Evolutionary conservation across 2,113 vertebrate species (phyloP).

Genomic region (Oncorhynchus gorbuscha): DNA sequence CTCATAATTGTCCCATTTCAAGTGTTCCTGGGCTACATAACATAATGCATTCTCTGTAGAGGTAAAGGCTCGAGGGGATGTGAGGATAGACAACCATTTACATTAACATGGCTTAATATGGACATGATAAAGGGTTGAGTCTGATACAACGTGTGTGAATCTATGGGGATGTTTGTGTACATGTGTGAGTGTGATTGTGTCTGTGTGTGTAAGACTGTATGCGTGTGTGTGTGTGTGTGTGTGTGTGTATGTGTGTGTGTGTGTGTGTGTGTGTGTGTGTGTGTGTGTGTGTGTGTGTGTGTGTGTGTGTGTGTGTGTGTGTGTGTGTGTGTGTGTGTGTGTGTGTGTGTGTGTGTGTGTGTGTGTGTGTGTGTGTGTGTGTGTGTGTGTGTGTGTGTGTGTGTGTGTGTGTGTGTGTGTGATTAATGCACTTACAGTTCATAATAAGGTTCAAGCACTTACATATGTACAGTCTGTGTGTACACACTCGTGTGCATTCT

Average conservation of each 20-base stretch:
- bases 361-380: background rate
- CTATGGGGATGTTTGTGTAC: background rate
- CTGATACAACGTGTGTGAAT: background rate
- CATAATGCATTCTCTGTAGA: constrained; percentile 26
- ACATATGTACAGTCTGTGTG: background rate
- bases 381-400: background rate
- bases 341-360: background rate
- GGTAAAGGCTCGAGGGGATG: constrained; percentile 27
- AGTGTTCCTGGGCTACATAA: background rate
- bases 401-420: constrained; percentile 4
- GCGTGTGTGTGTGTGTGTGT: background rate
- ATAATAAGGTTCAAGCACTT: too few relatives aligned
- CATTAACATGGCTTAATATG: constrained; percentile 36
- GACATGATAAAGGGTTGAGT: constrained; percentile 18
- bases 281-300: background rate
- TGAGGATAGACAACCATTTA: constrained; percentile 22
- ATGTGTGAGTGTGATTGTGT: background rate
- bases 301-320: constrained; percentile 3
- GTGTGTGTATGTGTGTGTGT: background rate
- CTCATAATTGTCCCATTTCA: background rate
- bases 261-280: constrained; percentile 7
- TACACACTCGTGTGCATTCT: constrained; percentile 18
- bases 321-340: background rate
- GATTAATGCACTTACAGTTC: too few relatives aligned
- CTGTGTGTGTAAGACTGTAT: background rate